phyloP scores from a whole-genome alignment of 2,113 vertebrate species.

The Forbesichthys agassizii region DNA sequence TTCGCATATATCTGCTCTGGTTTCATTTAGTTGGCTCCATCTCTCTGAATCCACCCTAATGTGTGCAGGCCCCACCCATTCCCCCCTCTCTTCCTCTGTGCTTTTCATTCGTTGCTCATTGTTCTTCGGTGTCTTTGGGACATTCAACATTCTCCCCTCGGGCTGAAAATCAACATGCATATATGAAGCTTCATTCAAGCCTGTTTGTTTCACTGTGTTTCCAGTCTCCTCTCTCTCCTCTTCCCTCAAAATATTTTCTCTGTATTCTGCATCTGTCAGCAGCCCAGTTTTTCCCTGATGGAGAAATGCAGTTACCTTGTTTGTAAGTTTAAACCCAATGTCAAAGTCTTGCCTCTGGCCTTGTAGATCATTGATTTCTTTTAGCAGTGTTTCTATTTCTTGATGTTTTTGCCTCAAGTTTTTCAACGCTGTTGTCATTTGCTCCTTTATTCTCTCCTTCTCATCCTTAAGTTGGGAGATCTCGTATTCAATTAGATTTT shows the following conservation, averaged over 20 bases:
- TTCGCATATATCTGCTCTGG: slow-evolving; percentile 3
- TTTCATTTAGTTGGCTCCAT: not conserved
- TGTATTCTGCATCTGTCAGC: slow-evolving; percentile 9
- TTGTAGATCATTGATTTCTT: slow-evolving; percentile 43
- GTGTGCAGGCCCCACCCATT: not conserved
- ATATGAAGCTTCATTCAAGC: slow-evolving; percentile 1
- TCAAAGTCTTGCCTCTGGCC: slow-evolving; percentile 18
- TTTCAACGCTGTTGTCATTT: slow-evolving; percentile 34
- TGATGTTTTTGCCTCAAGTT: slow-evolving; percentile 35
- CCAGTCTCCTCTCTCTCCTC: not conserved
- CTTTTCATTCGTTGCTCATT: not conserved
- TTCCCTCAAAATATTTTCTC: not conserved
- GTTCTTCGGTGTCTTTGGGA: not conserved
- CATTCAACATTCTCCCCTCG: not conserved
- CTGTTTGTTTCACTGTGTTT: not conserved
- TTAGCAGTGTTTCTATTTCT: slow-evolving; percentile 41
- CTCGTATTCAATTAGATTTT: slow-evolving; percentile 25
- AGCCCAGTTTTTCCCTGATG: slow-evolving; percentile 13
- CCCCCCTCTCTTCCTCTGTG: slow-evolving; percentile 7
- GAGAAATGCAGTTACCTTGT: slow-evolving; percentile 1
- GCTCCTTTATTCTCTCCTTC: slow-evolving; percentile 34
- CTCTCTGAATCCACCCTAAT: not conserved
- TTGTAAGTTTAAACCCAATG: slow-evolving; percentile 5
- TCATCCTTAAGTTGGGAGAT: slow-evolving; percentile 31
- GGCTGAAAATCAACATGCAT: slow-evolving; percentile 6